Evolutionary conservation across 2,888 invertebrate genomes (phyloP).

Genomic region (Alcis repandata): DNA sequence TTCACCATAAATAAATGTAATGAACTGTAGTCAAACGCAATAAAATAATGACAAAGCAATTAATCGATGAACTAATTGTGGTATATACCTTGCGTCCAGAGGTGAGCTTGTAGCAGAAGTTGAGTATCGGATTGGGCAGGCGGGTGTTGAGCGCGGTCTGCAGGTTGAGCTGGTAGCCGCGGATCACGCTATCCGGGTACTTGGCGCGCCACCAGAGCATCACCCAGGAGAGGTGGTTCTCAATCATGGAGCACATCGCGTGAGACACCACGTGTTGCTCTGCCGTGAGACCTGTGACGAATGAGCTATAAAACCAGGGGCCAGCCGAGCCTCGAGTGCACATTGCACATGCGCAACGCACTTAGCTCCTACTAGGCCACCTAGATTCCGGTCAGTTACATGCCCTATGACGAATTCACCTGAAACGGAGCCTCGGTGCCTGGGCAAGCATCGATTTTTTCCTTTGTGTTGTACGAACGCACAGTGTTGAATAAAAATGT

Average conservation of each 20-base stretch:
- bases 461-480: no score
- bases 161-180: slow-evolving; percentile 96
- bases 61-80: background rate
- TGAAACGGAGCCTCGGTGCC: no score
- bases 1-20: no score
- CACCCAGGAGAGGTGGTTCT: slow-evolving; percentile 97
- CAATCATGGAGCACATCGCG: slow-evolving; percentile 97
- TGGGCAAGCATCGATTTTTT: no score
- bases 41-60: background rate
- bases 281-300: slow-evolving; percentile 88
- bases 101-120: slow-evolving; percentile 95
- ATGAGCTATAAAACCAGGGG: slow-evolving; percentile 15
- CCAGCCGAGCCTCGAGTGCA: slow-evolving; percentile 27
- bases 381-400: slow-evolving; percentile 24
- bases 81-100: slow-evolving; percentile 92
- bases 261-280: slow-evolving; percentile 96
- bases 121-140: slow-evolving; percentile 94
- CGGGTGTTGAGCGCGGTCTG: slow-evolving; percentile 95
- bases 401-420: background rate
- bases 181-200: slow-evolving; percentile 95
- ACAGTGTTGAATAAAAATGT: no score
- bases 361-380: slow-evolving; percentile 45
- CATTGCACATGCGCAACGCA: slow-evolving; percentile 73
- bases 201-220: slow-evolving; percentile 97
- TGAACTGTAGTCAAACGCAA: no score